Conservation (phyloP, 2,113 vertebrate species). For the Thunnus maccoyii region DNA sequence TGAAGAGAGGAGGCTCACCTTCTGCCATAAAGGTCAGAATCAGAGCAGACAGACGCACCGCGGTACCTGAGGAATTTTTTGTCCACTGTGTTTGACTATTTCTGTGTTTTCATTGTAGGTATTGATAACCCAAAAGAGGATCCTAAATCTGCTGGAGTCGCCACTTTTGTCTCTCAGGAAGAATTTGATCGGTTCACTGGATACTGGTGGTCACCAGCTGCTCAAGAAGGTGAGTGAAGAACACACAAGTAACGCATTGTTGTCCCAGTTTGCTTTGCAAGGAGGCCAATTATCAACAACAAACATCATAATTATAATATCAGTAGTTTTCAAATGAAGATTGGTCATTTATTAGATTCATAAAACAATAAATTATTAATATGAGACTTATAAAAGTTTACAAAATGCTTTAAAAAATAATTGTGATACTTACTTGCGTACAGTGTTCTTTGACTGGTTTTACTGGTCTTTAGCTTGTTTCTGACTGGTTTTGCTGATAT, state of each 20-base stretch:
- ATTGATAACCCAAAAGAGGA: slow-evolving; percentile 91
- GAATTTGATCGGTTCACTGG: slow-evolving; percentile 97
- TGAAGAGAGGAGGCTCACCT: slow-evolving; percentile 91
- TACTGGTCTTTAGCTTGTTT: too few relatives aligned
- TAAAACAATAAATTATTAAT: too few relatives aligned
- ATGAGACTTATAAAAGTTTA: too few relatives aligned
- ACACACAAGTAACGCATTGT: not conserved
- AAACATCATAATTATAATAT: not conserved
- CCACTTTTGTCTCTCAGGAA: slow-evolving; percentile 97
- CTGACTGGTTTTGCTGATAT: not conserved
- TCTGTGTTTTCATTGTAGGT: slow-evolving; percentile 78
- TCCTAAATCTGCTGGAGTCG: slow-evolving; percentile 92
- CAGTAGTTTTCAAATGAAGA: not conserved
- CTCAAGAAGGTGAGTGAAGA: slow-evolving; percentile 85
- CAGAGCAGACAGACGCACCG: not conserved
- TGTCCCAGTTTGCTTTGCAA: too few relatives aligned
- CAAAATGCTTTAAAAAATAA: not conserved
- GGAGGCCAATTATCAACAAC: not conserved
- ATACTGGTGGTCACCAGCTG: slow-evolving; percentile 95
- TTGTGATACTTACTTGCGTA: not conserved
- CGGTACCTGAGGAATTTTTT: not conserved
- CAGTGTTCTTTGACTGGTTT: not conserved
- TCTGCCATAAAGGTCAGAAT: slow-evolving; percentile 91
- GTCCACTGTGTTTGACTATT: not conserved
- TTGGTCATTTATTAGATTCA: too few relatives aligned